phyloP scores from a whole-genome alignment of 2,797 vertebrate genomes.

The Hipposideros larvatus region DNA sequence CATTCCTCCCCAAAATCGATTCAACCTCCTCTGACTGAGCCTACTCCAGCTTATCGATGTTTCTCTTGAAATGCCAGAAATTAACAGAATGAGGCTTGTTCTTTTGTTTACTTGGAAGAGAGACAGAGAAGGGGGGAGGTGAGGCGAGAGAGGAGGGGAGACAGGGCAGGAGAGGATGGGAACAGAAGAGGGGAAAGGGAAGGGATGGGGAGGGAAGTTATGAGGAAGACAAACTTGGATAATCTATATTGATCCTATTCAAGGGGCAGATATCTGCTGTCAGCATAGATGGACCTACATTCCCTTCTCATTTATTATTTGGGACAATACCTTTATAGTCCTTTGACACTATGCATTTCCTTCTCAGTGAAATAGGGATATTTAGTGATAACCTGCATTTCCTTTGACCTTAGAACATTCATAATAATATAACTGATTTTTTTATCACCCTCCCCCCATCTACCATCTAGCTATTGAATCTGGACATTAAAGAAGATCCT shows the following conservation, averaged over 20 bases:
- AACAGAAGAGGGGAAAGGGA: neutral
- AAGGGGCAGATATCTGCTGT: neutral
- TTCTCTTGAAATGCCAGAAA: conserved; percentile 58
- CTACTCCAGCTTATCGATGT: neutral
- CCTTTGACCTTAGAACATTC: neutral
- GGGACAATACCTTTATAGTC: too few relatives aligned
- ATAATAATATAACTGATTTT: neutral
- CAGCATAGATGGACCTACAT: neutral
- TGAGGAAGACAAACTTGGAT: neutral
- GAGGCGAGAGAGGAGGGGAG: neutral
- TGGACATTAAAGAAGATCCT: neutral
- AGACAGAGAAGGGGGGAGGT: fast-evolving
- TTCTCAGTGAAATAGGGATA: neutral
- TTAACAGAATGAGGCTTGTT: neutral
- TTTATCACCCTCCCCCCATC: neutral
- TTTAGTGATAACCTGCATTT: neutral
- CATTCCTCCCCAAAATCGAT: neutral
- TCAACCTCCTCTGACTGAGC: neutral
- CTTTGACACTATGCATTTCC: neutral
- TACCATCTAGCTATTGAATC: neutral
- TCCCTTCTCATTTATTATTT: neutral
- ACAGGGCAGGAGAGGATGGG: fast-evolving
- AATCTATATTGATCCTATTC: neutral
- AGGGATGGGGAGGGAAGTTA: neutral
- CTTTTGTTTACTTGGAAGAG: neutral